Evolutionary conservation across 2,797 vertebrate species (phyloP).

Genomic region (Acanthurus tractus): DNA sequence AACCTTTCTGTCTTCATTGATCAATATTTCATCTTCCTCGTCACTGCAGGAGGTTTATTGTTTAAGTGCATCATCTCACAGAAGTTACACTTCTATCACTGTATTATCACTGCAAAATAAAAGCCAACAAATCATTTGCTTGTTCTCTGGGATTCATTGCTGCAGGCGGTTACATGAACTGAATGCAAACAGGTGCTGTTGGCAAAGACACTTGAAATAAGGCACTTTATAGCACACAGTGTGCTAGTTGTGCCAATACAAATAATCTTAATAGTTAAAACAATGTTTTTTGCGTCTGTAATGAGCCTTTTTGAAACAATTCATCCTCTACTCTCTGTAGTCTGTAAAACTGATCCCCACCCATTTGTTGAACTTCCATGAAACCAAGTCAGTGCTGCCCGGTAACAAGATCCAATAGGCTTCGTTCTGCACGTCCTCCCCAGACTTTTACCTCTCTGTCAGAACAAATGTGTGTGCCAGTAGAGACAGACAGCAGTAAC

Average conservation of each 20-base stretch:
- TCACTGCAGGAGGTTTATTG: constrained; percentile 25
- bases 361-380: constrained; percentile 50
- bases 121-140: constrained; percentile 44
- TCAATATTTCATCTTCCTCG: constrained; percentile 46
- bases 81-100: constrained; percentile 34
- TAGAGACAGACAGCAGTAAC: constrained; percentile 68
- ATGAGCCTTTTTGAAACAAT: not conserved
- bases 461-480: constrained; percentile 60
- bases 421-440: constrained; percentile 37
- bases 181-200: constrained; percentile 26
- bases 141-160: constrained; percentile 38
- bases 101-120: constrained; percentile 44
- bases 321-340: not conserved
- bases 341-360: constrained; percentile 17
- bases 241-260: constrained; percentile 11
- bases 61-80: constrained; percentile 39
- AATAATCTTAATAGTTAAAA: constrained; percentile 1
- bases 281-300: not conserved
- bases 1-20: constrained; percentile 14
- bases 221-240: constrained; percentile 1
- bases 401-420: constrained; percentile 40
- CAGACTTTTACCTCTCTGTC: constrained; percentile 53
- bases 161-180: constrained; percentile 10
- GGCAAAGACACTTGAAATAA: constrained; percentile 16
- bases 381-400: constrained; percentile 51